Evolutionary conservation across 2,113 vertebrate genomes (phyloP).

Genomic region (Mionectes macconnelli): DNA sequence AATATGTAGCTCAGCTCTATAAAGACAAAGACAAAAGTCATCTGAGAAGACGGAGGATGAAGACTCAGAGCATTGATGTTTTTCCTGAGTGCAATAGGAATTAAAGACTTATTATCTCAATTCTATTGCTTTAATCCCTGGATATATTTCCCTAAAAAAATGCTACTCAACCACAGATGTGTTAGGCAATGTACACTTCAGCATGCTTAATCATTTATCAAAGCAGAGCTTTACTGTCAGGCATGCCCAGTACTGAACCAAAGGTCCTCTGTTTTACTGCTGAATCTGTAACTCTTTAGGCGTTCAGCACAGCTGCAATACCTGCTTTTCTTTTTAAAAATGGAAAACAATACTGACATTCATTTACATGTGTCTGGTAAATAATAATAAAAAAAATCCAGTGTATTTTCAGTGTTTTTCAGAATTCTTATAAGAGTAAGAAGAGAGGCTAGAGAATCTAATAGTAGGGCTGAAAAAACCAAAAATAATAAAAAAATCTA

Average conservation of each 20-base stretch:
- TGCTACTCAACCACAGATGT: not conserved
- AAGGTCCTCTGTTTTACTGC: not conserved
- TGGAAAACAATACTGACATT: not conserved
- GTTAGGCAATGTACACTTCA: conserved; percentile 22
- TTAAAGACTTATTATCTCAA: not conserved
- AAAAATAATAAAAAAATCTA: not conserved
- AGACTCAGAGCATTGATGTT: not conserved
- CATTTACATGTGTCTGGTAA: not conserved
- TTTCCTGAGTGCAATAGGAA: not conserved
- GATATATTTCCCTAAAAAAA: not conserved
- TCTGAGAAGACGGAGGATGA: not conserved
- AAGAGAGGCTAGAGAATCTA: not conserved
- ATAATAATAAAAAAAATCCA: not conserved
- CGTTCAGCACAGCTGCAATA: conserved; percentile 12
- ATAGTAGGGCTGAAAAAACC: not conserved
- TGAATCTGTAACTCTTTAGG: not conserved
- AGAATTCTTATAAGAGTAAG: not conserved
- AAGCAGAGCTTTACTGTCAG: conserved; percentile 25
- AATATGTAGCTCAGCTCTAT: not conserved
- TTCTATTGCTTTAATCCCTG: not conserved
- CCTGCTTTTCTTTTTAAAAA: conserved; percentile 26
- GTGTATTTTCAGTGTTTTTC: not conserved
- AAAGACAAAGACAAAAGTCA: not conserved
- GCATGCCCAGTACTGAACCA: not conserved
- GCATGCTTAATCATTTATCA: conserved; percentile 52